A percentile compares a stretch with the other conserved stretches of the same genome.
Conservation (phyloP, 2,888 invertebrate genomes). For the Hetaerina titia region DNA sequence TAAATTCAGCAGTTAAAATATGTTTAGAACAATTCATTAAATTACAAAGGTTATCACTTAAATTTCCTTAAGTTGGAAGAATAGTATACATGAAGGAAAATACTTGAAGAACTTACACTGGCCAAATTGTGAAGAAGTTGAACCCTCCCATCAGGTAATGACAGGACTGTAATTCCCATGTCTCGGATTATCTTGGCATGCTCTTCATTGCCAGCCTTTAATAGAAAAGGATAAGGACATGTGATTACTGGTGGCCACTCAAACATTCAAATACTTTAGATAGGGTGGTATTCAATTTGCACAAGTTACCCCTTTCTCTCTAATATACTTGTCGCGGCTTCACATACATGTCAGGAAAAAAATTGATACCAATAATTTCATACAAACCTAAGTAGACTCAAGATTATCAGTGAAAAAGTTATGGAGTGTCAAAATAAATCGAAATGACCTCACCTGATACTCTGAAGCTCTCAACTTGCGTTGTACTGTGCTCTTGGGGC, state of each 20-base stretch:
- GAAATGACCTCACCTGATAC: slow-evolving; percentile 79
- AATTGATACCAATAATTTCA: neutral
- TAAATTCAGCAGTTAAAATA: too few species aligned
- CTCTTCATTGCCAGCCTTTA: slow-evolving; percentile 88
- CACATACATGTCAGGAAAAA: too few species aligned
- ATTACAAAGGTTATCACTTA: too few species aligned
- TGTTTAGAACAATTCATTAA: too few species aligned
- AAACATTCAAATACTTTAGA: too few species aligned
- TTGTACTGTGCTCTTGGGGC: slow-evolving; percentile 81
- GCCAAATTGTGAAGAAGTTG: slow-evolving; percentile 94
- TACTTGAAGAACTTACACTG: slow-evolving; percentile 82
- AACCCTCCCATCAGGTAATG: slow-evolving; percentile 92
- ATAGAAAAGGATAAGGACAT: slow-evolving; percentile 73
- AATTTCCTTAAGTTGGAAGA: too few species aligned
- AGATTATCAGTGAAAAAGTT: neutral
- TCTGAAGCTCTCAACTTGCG: slow-evolving; percentile 84
- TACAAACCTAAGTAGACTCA: neutral
- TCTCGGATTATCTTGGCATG: slow-evolving; percentile 92
- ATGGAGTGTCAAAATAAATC: neutral
- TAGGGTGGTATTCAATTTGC: too few species aligned
- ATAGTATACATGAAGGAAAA: too few species aligned
- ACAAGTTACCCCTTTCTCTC: too few species aligned
- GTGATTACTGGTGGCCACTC: slow-evolving; percentile 25
- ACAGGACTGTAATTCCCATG: slow-evolving; percentile 97
- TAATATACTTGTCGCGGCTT: too few species aligned